Evolutionary conservation across 2,113 vertebrate genomes (phyloP), one percentile per base, ranked within the genome.

Genomic region (Eulacestoma nigropectus): DNA sequence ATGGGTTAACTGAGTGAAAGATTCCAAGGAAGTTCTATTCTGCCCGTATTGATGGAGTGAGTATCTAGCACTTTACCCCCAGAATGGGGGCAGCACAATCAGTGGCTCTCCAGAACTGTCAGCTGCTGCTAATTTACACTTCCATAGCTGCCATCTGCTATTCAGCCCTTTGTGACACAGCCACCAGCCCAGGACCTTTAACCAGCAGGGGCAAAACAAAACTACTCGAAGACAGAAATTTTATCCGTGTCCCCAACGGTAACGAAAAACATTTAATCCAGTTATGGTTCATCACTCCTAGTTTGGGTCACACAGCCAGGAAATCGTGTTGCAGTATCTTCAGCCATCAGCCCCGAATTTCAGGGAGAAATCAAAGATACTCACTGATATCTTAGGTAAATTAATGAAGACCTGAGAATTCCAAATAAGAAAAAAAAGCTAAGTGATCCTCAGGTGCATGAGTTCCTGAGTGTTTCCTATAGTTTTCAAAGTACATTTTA

Each of bases 101-200:
- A 60, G 16, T 59, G 70, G 70, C 86, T 90, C 62, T 87, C 83
- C 93, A 89, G 92, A 81, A 23, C 32, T 33, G 73, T 93, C 97
- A 96, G 93, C 96, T 95, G 93, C 94, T 87, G n/a, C 77, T 94
- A 57, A 96, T 93, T 97, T 95, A 92, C 95, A 96, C 92, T 93
- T 94, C 92, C 94, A 92, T 37, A 47, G 76, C 13, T 96, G 94
- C 96, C 96, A 97, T 96, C 96, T 97, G 96, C 95, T 74, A 10
- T 76, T 64, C 65, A 88, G 60, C 65, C 86, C 78, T 52, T 80
- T 87, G 91, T 55, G 76, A 89, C 88, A 68, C 68, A 92, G 93
- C 85, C 85, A 90, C 39, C 85, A 94, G 91, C 74, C 77, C 12
- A 21, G 42, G 68, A 91, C 68, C 91, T 93, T 79, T 33, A 94